Percentiles rank a stretch among this genome's conserved stretches.
Evolutionary conservation across 2,888 invertebrate genomes (phyloP).

Genomic region (Trachelus tabidus): DNA sequence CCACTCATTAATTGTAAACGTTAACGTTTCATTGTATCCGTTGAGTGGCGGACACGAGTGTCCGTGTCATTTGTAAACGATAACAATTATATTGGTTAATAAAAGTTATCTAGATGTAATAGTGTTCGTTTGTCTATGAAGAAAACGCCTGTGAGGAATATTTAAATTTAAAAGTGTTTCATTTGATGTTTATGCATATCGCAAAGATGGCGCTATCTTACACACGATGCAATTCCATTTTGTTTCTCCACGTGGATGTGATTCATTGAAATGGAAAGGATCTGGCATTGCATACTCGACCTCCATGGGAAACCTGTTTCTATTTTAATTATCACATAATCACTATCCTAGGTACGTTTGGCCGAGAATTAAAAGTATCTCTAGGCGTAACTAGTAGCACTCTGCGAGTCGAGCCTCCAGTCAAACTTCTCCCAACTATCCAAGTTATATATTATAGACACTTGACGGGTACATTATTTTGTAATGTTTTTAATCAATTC

Average conservation of each 20-base stretch:
- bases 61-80: slow-evolving; percentile 63
- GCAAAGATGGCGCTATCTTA: background rate
- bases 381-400: background rate
- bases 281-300: slow-evolving; percentile 4
- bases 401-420: slow-evolving; percentile 33
- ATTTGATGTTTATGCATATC: background rate
- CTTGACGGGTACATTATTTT: background rate
- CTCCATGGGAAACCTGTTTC: background rate
- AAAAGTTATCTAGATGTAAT: slow-evolving; percentile 66
- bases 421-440: background rate
- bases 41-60: slow-evolving; percentile 49
- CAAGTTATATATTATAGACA: too few relatives aligned
- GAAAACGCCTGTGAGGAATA: background rate
- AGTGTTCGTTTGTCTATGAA: slow-evolving; percentile 2
- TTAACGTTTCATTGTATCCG: slow-evolving; percentile 63
- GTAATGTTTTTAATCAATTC: background rate
- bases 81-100: slow-evolving; percentile 65
- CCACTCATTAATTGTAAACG: slow-evolving; percentile 58
- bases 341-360: background rate
- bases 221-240: background rate
- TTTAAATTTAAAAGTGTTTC: background rate
- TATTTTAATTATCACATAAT: background rate
- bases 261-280: slow-evolving; percentile 23
- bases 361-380: slow-evolving; percentile 25
- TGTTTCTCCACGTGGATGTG: background rate